Base-by-base conservation (phyloP, 1,140 invertebrate genomes). In the Amphibalanus amphitrite region DNA sequence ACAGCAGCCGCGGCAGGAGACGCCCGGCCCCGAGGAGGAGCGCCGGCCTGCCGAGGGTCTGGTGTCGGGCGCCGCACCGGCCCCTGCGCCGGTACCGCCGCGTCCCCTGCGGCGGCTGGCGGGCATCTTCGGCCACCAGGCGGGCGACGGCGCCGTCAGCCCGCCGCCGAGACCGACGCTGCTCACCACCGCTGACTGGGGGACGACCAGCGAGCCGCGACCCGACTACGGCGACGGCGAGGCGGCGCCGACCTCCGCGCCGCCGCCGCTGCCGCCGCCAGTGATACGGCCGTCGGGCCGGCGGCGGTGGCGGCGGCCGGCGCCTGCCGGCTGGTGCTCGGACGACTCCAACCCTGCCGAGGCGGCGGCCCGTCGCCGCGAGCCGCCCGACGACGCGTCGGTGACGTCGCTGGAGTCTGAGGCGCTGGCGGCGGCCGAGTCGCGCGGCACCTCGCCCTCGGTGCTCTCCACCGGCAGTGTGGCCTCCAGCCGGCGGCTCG, bases 401-500 rank as follows among this genome's bases (percentile, higher is more conserved):
- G 59, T 72, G 28, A 73, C 72, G 69, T 73, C 72, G 20, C 65
- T 71, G 4, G 72, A 73, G n/a, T 73, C 72, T 13, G 69, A 68
- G 64, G 67, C 71, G 28, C 70, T 47, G 30, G 64, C 71, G 30
- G 68, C 71, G 59, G 71, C 71, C 28, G 71, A 68, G 20, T 70
- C 71, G 64, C 29, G 65, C 29, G 65, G 25, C 30, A 73, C 72
- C 13, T 74, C 73, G 25, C 73, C 73, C 40, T 74, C 73, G 15
- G 30, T 70, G 23, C 59, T 74, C 13, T 86, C 85, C 23, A 83
- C 84, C 40, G 87, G 86, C 69, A 88, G 87, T 76, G 77, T 86
- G 0, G 82, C 84, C 3, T 88, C 86, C 1, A 83, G 86, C 74
- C 81, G 85, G 13, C 86, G 85, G 73, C 77, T 90, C 3, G 88